Percentiles rank a stretch among this genome's conserved stretches.
Evolutionary conservation across 2,888 invertebrate genomes (phyloP).

Genomic region (Archips xylosteana): DNA sequence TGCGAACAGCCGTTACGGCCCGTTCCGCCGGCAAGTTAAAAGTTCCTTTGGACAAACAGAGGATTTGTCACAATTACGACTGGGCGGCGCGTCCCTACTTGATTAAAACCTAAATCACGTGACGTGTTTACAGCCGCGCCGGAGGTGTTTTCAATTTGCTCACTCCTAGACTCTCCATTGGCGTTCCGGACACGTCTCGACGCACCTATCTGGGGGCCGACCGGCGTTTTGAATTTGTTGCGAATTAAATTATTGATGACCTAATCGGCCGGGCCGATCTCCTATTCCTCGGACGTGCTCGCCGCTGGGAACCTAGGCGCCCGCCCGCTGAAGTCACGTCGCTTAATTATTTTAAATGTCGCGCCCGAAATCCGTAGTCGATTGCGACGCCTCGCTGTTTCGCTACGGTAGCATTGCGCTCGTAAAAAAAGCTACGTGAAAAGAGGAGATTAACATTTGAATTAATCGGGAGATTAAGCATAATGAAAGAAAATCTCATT

Average conservation of each 20-base stretch:
- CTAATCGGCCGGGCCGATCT: slow-evolving; percentile 75
- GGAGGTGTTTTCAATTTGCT: slow-evolving; percentile 85
- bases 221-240: slow-evolving; percentile 82
- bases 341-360: slow-evolving; percentile 80
- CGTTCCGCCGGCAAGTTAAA: slow-evolving; percentile 79
- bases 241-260: slow-evolving; percentile 85
- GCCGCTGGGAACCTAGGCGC: slow-evolving; percentile 39
- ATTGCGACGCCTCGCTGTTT: slow-evolving; percentile 66
- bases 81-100: slow-evolving; percentile 82
- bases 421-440: slow-evolving; percentile 77
- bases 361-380: slow-evolving; percentile 67
- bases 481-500: slow-evolving; percentile 86
- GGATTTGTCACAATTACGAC: slow-evolving; percentile 86
- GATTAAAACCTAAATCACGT: slow-evolving; percentile 86
- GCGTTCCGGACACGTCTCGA: slow-evolving; percentile 82
- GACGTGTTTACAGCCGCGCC: slow-evolving; percentile 85
- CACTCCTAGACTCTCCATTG: slow-evolving; percentile 79
- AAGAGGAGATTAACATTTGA: slow-evolving; percentile 84
- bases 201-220: slow-evolving; percentile 80
- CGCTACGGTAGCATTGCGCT: slow-evolving; percentile 70
- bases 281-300: slow-evolving; percentile 45
- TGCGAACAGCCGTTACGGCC: slow-evolving; percentile 80
- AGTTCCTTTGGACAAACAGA: slow-evolving; percentile 85
- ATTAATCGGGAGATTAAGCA: slow-evolving; percentile 86
- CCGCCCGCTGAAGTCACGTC: slow-evolving; percentile 67